Evolutionary conservation across 1,140 invertebrate species (phyloP), one percentile per base, ranked within the genome.

Genomic region (Chlorops oryzae): DNA sequence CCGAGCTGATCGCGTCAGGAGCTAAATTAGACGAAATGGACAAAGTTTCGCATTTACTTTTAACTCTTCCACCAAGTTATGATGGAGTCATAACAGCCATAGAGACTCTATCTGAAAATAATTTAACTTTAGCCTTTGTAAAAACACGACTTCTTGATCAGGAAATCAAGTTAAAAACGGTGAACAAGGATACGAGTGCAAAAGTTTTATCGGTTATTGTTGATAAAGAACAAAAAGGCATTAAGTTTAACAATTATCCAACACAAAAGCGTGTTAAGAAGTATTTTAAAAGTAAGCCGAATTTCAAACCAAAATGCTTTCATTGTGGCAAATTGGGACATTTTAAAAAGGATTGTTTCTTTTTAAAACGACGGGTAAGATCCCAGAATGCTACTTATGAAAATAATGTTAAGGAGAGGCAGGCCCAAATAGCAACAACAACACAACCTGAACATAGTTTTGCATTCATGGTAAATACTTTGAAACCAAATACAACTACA

Each of bases 131-230:
- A 38, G 59, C 51, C 18, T 73, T 73, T 61, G 65, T 73, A 13
- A 73, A 74, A 57, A 65, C 56, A 15, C 41, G 63, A 47, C 52
- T 73, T n/a, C 51, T 73, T n/a, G 72, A 74, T 49, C 63, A 72
- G 35, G 70, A 74, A 55, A 61, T 65, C n/a, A n/a, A n/a, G n/a
- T n/a, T n/a, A n/a, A n/a, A n/a, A n/a, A n/a, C n/a, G n/a, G n/a
- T n/a, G n/a, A 15, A 73, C 13, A 58, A 50, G 15, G 59, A 60
- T 34, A 63, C 62, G 20, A 62, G 58, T 47, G 35, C 23, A 17
- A 65, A 62, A 57, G 55, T 60, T 17, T 24, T 64, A 17, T 59
- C 56, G 42, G 46, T 50, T 40, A 39, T 46, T 34, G 15, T n/a
- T 37, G 41, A 50, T 46, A 10, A 43, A 18, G 20, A n/a, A n/a